Conservation (phyloP, 2,888 invertebrate species). For the Drosophila prostipennis region DNA sequence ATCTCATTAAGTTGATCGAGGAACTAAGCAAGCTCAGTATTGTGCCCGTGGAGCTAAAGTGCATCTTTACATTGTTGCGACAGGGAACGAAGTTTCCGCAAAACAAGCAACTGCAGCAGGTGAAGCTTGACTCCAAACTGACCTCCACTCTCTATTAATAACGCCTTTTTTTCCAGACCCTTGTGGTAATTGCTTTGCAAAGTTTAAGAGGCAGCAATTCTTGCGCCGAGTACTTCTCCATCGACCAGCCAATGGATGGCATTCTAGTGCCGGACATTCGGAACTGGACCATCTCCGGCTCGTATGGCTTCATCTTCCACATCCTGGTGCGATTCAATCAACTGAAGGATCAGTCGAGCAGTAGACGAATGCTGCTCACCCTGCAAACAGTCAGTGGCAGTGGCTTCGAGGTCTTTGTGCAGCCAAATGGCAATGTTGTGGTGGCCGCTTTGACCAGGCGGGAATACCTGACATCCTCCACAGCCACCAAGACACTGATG, state of each 20-base stretch:
- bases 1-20: conserved; percentile 86
- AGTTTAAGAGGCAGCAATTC: conserved; percentile 81
- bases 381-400: conserved; percentile 85
- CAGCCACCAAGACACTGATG: conserved; percentile 83
- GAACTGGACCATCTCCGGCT: conserved; percentile 86
- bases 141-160: too few species aligned
- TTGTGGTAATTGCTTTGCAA: conserved; percentile 82
- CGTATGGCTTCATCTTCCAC: conserved; percentile 87
- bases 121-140: conserved; percentile 28
- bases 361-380: conserved; percentile 85
- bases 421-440: conserved; percentile 85
- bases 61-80: conserved; percentile 84
- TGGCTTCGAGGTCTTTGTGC: conserved; percentile 87
- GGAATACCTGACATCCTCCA: conserved; percentile 86
- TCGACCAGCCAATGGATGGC: conserved; percentile 85
- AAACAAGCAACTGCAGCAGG: conserved; percentile 82
- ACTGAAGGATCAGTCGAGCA: conserved; percentile 48
- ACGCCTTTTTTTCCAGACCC: conserved; percentile 59
- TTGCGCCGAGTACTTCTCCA: conserved; percentile 85
- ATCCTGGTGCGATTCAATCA: conserved; percentile 85
- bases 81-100: conserved; percentile 81
- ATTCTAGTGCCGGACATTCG: conserved; percentile 86
- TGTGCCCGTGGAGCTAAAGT: conserved; percentile 86
- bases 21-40: conserved; percentile 86
- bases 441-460: conserved; percentile 86